phyloP scores from a whole-genome alignment of 2,113 vertebrate species.

The Prunella himalayana region DNA sequence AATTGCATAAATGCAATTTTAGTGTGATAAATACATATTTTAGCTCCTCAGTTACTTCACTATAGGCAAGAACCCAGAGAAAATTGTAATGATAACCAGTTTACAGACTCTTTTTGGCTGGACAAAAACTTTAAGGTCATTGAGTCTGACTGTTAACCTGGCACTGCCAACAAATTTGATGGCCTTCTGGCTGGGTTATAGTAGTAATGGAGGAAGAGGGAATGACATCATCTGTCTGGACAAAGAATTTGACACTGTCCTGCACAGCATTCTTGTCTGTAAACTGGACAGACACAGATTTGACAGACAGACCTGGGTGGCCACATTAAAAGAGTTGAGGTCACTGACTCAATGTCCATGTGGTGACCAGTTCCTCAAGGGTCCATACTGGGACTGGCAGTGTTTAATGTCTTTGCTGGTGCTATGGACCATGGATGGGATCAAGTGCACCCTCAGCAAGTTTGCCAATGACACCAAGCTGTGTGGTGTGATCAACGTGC shows the following conservation, averaged over 20 bases:
- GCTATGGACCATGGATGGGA: background rate
- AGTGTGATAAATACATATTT: background rate
- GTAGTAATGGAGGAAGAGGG: background rate
- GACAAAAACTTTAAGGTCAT: background rate
- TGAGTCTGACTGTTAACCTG: background rate
- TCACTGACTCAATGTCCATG: background rate
- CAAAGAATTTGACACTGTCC: background rate
- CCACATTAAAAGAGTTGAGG: background rate
- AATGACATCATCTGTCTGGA: background rate
- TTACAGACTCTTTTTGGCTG: background rate
- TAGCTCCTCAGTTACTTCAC: background rate
- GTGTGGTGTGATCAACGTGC: accelerated
- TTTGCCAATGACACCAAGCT: background rate
- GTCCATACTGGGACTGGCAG: background rate
- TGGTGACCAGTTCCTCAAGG: background rate
- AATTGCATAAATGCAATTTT: background rate
- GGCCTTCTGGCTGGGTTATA: background rate
- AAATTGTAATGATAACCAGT: background rate
- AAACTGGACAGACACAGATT: background rate
- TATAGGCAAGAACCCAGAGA: background rate
- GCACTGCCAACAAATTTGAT: background rate
- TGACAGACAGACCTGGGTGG: background rate
- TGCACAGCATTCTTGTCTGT: background rate
- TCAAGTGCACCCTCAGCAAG: background rate
- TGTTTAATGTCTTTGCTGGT: background rate